Conservation (phyloP, 2,888 invertebrate genomes). For the Trachelus stipa region DNA sequence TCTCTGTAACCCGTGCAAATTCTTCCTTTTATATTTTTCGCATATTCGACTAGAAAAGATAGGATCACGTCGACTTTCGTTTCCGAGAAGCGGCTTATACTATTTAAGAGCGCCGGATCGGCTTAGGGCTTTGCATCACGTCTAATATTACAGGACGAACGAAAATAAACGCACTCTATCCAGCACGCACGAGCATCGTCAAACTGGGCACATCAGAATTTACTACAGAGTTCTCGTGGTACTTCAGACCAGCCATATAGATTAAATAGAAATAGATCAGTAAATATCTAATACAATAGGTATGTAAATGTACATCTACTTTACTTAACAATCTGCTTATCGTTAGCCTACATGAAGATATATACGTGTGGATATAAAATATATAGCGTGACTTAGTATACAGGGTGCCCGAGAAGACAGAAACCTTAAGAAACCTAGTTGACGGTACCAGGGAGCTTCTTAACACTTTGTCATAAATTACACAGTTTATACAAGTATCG, state of each 20-base stretch:
- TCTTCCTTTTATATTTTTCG: background rate
- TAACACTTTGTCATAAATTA: background rate
- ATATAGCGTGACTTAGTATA: background rate
- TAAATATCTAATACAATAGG: background rate
- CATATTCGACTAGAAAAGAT: background rate
- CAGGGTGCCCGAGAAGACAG: background rate
- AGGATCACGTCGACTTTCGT: background rate
- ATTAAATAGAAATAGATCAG: background rate
- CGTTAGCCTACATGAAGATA: background rate
- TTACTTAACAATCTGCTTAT: background rate
- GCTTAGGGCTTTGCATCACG: conserved; percentile 21
- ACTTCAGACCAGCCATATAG: conserved; percentile 6
- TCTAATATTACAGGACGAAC: conserved; percentile 39
- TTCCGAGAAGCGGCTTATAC: conserved; percentile 6
- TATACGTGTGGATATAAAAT: background rate
- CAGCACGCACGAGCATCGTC: conserved; percentile 1
- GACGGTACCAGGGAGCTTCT: background rate
- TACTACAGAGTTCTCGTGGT: background rate
- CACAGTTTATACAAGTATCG: background rate
- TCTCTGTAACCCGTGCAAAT: background rate
- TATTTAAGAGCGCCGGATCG: conserved; percentile 9
- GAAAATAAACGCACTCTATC: conserved; percentile 31
- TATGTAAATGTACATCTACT: conserved; percentile 10
- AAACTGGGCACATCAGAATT: background rate
- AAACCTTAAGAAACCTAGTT: background rate